These are phyloP conservation scores for Dicrostonyx torquatus DNA, from an alignment of 2,797 vertebrate species.

Conservation along the genomic window DNA sequence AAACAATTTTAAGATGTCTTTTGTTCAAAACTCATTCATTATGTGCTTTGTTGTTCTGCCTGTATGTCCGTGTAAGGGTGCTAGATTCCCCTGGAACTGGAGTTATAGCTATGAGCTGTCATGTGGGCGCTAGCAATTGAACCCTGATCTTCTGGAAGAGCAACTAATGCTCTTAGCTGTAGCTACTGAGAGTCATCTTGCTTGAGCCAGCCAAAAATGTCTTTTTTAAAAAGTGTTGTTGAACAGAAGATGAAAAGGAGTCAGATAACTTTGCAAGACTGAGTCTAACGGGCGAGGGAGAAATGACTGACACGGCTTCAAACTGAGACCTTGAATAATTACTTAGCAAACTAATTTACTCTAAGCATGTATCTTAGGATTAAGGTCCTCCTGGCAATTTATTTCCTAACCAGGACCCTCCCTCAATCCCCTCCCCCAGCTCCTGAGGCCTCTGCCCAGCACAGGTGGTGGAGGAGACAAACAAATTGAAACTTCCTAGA, in stretches of 20 bases:
- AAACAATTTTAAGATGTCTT: background rate
- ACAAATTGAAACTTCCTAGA: background rate
- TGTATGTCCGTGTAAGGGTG: background rate
- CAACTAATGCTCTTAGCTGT: background rate
- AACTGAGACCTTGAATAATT: background rate
- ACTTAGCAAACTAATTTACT: background rate
- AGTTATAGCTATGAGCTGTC: background rate
- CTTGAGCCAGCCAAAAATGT: background rate
- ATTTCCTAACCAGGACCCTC: background rate
- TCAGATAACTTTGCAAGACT: background rate
- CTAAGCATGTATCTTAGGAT: background rate
- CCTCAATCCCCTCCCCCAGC: background rate
- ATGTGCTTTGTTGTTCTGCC: background rate
- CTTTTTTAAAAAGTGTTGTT: background rate
- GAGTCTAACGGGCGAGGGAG: background rate
- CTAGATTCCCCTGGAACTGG: background rate
- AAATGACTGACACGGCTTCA: background rate
- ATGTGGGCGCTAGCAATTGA: background rate
- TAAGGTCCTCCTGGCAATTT: background rate
- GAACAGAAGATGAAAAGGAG: background rate
- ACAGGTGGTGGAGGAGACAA: background rate
- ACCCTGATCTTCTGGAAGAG: background rate
- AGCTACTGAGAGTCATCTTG: background rate
- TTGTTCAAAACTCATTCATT: too few species aligned
- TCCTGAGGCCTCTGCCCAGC: background rate